Evolutionary conservation across 2,797 vertebrate species (phyloP).

Genomic region (Silurus lanzhouensis): DNA sequence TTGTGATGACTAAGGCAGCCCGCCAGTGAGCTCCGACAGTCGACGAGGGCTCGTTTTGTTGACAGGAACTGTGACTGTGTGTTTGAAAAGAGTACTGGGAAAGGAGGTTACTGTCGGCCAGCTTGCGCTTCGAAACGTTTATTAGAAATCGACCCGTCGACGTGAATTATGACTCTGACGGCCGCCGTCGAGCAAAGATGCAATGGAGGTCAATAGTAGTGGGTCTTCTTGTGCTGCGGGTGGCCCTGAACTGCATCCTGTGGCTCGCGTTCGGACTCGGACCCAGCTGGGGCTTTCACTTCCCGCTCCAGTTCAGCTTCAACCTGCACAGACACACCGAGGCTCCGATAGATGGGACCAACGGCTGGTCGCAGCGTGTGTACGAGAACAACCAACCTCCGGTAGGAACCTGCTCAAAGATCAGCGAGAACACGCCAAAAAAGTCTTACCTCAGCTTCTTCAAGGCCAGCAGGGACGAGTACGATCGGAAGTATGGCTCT

Average conservation of each 20-base stretch:
- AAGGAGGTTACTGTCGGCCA: neutral
- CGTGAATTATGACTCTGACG: slow-evolving; percentile 76
- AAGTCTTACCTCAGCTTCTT: slow-evolving; percentile 78
- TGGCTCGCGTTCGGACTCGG: slow-evolving; percentile 84
- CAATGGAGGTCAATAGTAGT: slow-evolving; percentile 93
- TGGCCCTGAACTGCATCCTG: slow-evolving; percentile 83
- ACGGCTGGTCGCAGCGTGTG: slow-evolving; percentile 68
- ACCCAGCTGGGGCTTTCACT: slow-evolving; percentile 85
- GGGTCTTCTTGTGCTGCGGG: slow-evolving; percentile 85
- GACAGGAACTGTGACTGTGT: slow-evolving; percentile 73
- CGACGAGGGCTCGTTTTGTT: slow-evolving; percentile 68
- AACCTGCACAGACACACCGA: slow-evolving; percentile 72
- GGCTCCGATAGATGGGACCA: slow-evolving; percentile 42
- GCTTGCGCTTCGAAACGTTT: slow-evolving; percentile 10
- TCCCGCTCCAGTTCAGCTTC: slow-evolving; percentile 73
- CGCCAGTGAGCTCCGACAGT: slow-evolving; percentile 65
- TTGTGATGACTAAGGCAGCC: fast-evolving
- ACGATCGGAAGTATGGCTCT: slow-evolving; percentile 84
- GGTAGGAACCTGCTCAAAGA: slow-evolving; percentile 55
- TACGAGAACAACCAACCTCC: slow-evolving; percentile 35
- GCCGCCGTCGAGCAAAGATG: slow-evolving; percentile 80
- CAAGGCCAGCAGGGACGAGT: slow-evolving; percentile 81
- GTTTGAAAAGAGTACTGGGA: slow-evolving; percentile 35
- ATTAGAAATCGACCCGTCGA: slow-evolving; percentile 33
- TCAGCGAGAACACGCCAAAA: slow-evolving; percentile 58